Evolutionary conservation across 2,797 vertebrate species (phyloP).

Genomic region (Labroides dimidiatus): DNA sequence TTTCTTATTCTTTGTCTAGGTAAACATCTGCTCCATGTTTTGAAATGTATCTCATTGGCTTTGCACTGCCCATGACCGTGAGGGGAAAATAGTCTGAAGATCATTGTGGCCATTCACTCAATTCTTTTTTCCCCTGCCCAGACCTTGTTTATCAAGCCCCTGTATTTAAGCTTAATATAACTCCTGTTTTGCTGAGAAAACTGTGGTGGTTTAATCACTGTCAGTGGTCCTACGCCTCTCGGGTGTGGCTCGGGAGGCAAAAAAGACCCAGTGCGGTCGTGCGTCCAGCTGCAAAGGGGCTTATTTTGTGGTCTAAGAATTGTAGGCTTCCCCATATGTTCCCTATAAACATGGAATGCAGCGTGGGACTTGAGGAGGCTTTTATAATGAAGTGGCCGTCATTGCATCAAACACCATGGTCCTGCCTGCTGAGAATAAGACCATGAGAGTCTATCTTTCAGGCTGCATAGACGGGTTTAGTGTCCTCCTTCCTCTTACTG

Average conservation of each 20-base stretch:
- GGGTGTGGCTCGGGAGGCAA: constrained; percentile 81
- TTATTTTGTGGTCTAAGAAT: constrained; percentile 90
- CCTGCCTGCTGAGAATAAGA: constrained; percentile 59
- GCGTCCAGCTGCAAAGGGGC: constrained; percentile 87
- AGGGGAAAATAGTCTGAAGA: constrained; percentile 83
- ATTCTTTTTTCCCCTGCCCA: constrained; percentile 81
- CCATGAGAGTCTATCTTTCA: constrained; percentile 60
- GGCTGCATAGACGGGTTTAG: constrained; percentile 36
- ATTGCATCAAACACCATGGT: constrained; percentile 84
- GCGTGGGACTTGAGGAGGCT: constrained; percentile 86
- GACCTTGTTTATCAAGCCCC: constrained; percentile 90
- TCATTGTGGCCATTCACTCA: constrained; percentile 81
- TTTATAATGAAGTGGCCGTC: constrained; percentile 87
- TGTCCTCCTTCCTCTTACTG: constrained; percentile 63
- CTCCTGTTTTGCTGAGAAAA: constrained; percentile 89
- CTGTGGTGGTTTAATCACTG: constrained; percentile 87
- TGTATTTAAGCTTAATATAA: constrained; percentile 93
- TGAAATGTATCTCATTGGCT: constrained; percentile 80
- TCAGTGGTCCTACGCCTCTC: constrained; percentile 87
- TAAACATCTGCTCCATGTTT: constrained; percentile 86
- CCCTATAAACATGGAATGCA: constrained; percentile 87
- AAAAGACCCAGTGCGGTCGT: constrained; percentile 84
- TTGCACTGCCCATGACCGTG: constrained; percentile 79
- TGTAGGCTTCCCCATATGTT: constrained; percentile 86
- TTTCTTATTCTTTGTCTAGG: constrained; percentile 79